Percentiles rank a stretch among this genome's conserved stretches.
Evolutionary conservation across 2,797 vertebrate genomes (phyloP).

Genomic region (Hypotaenidia philippensis): DNA sequence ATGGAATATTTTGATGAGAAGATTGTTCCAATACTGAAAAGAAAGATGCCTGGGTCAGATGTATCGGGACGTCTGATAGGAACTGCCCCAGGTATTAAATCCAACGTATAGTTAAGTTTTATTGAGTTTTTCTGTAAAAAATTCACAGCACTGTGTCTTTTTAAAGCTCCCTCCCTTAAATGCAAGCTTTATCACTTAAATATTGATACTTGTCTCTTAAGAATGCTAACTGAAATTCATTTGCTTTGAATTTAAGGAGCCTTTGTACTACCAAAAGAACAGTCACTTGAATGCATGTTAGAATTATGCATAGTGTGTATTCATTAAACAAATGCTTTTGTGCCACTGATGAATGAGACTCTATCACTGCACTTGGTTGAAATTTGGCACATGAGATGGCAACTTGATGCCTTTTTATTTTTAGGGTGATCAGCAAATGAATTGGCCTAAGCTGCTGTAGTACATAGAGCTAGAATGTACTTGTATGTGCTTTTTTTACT

Average conservation of each 20-base stretch:
- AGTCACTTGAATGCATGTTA: slow-evolving; percentile 42
- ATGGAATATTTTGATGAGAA: slow-evolving; percentile 99
- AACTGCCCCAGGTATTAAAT: slow-evolving; percentile 90
- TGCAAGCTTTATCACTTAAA: slow-evolving; percentile 6
- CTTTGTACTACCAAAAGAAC: slow-evolving; percentile 46
- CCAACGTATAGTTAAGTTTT: slow-evolving; percentile 1
- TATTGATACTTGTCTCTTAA: slow-evolving; percentile 37
- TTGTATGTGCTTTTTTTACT: neutral
- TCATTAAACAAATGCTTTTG: slow-evolving; percentile 30
- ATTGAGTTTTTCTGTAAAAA: slow-evolving; percentile 28
- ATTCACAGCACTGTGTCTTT: neutral
- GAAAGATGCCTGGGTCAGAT: slow-evolving; percentile 95
- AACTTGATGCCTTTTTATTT: neutral
- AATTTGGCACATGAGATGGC: neutral
- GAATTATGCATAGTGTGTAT: slow-evolving; percentile 31
- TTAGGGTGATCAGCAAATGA: neutral
- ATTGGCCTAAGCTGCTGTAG: neutral
- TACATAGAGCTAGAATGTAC: neutral
- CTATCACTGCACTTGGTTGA: slow-evolving; percentile 22
- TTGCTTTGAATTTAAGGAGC: slow-evolving; percentile 52
- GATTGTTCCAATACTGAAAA: slow-evolving; percentile 98
- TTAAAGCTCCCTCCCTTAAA: neutral
- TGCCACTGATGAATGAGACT: slow-evolving; percentile 52
- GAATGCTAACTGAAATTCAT: slow-evolving; percentile 31
- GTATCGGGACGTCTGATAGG: slow-evolving; percentile 96